Conservation (phyloP, 2,113 vertebrate species). For the Henicopernis longicauda region DNA sequence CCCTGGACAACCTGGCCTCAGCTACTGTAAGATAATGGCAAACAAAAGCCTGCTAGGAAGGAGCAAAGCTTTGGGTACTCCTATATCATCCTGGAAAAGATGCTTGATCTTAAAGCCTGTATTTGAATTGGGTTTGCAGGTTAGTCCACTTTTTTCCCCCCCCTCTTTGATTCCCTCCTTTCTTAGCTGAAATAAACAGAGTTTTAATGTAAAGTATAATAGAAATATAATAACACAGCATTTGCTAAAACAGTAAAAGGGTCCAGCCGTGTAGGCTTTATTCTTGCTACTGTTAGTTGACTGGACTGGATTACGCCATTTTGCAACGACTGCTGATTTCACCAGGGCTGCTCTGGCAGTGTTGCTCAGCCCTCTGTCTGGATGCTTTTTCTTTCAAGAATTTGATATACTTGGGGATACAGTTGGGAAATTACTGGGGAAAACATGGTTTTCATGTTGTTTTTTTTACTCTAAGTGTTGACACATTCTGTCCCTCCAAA, state of each 20-base stretch:
- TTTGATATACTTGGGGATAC: background rate
- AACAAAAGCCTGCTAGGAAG: background rate
- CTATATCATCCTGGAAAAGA: background rate
- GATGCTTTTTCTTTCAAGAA: background rate
- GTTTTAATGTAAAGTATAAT: background rate
- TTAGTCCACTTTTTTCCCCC: background rate
- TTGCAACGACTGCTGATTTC: background rate
- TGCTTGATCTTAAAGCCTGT: background rate
- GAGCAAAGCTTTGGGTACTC: background rate
- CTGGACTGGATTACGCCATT: background rate
- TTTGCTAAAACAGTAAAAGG: background rate
- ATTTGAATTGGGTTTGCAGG: background rate
- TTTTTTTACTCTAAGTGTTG: background rate
- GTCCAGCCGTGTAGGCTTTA: background rate
- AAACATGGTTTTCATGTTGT: background rate
- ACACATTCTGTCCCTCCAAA: conserved; percentile 16
- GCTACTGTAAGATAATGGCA: background rate
- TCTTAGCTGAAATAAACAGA: background rate
- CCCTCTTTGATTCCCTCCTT: background rate
- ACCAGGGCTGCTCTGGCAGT: accelerated
- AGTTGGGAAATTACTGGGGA: background rate
- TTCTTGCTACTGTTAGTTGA: background rate
- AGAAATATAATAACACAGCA: background rate
- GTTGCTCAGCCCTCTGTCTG: background rate
- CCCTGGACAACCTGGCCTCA: background rate